These are phyloP conservation scores for Sinotaia quadrata DNA, from an alignment of 2,888 invertebrate genomes.

Conservation along the genomic window DNA sequence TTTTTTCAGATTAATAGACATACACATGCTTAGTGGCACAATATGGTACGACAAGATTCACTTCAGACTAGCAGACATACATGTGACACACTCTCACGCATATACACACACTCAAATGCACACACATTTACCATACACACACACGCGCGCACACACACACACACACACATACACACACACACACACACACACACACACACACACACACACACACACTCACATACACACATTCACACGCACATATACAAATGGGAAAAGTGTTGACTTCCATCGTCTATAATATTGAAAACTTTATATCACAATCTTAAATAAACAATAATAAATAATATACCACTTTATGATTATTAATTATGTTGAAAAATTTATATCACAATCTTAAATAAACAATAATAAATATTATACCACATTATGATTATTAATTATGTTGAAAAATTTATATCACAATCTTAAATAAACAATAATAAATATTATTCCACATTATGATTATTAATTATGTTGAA, in stretches of 20 bases:
- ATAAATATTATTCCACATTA: too few relatives aligned
- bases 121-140: not conserved
- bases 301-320: too few relatives aligned
- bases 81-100: not conserved
- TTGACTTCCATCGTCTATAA: not conserved
- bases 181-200: not conserved
- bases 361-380: too few relatives aligned
- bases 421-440: too few relatives aligned
- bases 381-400: too few relatives aligned
- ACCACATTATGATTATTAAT: too few relatives aligned
- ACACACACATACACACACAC: not conserved
- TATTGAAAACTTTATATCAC: not conserved
- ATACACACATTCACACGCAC: not conserved
- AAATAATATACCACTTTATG: too few relatives aligned
- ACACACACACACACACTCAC: not conserved
- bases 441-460: too few relatives aligned
- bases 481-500: too few relatives aligned
- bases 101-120: not conserved
- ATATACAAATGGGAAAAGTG: not conserved
- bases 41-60: not conserved
- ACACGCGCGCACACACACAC: not conserved
- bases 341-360: too few relatives aligned
- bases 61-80: not conserved
- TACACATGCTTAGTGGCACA: not conserved
- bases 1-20: too few relatives aligned